Evolutionary conservation across 2,888 invertebrate genomes (phyloP).

Genomic region (Carabus problematicus): DNA sequence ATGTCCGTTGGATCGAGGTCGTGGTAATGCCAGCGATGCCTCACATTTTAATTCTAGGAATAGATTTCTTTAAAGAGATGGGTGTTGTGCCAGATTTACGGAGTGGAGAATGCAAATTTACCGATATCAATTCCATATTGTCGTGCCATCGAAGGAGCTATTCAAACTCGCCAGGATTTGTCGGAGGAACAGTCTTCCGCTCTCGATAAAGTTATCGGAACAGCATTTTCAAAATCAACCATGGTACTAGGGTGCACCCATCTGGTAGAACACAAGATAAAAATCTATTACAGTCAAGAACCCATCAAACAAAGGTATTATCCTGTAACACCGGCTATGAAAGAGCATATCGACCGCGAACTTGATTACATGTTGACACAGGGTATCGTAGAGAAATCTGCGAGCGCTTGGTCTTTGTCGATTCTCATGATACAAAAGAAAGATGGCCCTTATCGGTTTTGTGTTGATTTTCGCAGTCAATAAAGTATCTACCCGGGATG

Average conservation of each 20-base stretch:
- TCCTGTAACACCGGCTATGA: conserved; percentile 43
- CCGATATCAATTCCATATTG: background rate
- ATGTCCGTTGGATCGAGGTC: conserved; percentile 9
- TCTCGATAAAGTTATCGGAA: background rate
- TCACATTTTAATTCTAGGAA: conserved; percentile 25
- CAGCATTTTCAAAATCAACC: background rate
- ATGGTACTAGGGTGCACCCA: conserved; percentile 26
- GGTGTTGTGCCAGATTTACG: conserved; percentile 29
- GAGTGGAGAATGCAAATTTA: conserved; percentile 11
- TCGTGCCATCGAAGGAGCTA: background rate
- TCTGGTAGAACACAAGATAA: conserved; percentile 38
- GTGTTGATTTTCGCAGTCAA: conserved; percentile 45
- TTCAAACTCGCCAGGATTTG: background rate
- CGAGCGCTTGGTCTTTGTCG: conserved; percentile 47
- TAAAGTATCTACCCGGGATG: conserved; percentile 46
- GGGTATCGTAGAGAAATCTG: conserved; percentile 44
- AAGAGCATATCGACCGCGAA: conserved; percentile 41
- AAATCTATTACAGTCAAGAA: conserved; percentile 1
- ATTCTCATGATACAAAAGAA: conserved; percentile 45
- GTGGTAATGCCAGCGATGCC: conserved; percentile 9
- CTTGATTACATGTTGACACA: conserved; percentile 46
- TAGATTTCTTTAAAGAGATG: conserved; percentile 30
- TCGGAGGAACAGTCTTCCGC: no score
- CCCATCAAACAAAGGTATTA: conserved; percentile 43
- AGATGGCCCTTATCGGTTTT: conserved; percentile 44